phyloP scores from a whole-genome alignment of 2,888 invertebrate genomes.

The Colletes collaris region DNA sequence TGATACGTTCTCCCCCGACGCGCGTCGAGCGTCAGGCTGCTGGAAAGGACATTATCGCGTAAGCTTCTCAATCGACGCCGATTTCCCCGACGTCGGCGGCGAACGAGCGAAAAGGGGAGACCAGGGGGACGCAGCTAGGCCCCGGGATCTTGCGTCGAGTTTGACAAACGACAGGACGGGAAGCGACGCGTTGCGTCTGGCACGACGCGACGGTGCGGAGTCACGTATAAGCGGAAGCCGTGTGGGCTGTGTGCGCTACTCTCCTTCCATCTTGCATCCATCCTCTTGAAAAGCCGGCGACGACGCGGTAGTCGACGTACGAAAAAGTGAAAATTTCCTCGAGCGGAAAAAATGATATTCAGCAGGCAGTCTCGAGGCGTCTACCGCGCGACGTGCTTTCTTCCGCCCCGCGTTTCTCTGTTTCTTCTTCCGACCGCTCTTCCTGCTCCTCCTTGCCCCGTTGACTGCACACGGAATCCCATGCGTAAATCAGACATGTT shows the following conservation, averaged over 20 bases:
- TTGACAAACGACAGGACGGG: constrained; percentile 73
- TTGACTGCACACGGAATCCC: constrained; percentile 50
- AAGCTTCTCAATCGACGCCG: constrained; percentile 68
- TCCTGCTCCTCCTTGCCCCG: constrained; percentile 1
- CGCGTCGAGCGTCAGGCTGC: constrained; percentile 27
- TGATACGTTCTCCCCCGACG: constrained; percentile 33
- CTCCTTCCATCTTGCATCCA: constrained; percentile 36
- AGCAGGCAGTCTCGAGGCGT: constrained; percentile 60
- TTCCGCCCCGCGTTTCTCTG: constrained; percentile 26
- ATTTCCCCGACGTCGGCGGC: constrained; percentile 49
- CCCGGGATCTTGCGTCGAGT: constrained; percentile 60
- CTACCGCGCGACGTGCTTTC: constrained; percentile 16
- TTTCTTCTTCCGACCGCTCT: constrained; percentile 29
- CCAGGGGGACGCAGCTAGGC: constrained; percentile 2
- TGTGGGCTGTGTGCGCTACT: neutral
- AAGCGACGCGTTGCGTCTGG: constrained; percentile 65
- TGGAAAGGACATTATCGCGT: constrained; percentile 65
- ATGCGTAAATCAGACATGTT: constrained; percentile 71
- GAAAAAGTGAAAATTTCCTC: constrained; percentile 73
- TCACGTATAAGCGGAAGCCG: constrained; percentile 57
- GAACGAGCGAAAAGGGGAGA: constrained; percentile 7
- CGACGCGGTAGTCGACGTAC: constrained; percentile 53
- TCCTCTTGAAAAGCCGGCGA: constrained; percentile 60
- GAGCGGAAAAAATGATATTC: constrained; percentile 75
- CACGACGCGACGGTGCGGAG: constrained; percentile 36